Evolutionary conservation across 2,113 vertebrate genomes (phyloP).

Genomic region (Enhydra lutris): DNA sequence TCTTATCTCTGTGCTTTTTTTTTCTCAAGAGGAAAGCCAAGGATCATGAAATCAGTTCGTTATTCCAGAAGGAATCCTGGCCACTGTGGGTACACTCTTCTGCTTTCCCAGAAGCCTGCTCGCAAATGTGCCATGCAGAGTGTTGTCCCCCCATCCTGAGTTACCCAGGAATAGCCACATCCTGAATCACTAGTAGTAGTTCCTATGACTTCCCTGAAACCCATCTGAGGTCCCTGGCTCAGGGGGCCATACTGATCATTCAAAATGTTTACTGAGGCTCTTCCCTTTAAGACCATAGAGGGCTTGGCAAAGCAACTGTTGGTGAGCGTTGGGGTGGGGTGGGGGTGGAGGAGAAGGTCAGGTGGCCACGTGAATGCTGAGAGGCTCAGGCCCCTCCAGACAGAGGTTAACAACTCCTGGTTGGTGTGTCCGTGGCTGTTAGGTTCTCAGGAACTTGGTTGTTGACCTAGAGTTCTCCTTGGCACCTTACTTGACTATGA

Average conservation of each 20-base stretch:
- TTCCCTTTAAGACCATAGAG: neutral
- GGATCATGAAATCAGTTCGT: neutral
- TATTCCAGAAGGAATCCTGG: neutral
- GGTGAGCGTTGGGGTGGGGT: rapidly evolving
- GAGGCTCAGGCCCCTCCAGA: neutral
- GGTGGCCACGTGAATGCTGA: neutral
- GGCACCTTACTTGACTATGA: rapidly evolving
- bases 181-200: rapidly evolving
- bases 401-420: no score
- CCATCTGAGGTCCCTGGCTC: neutral
- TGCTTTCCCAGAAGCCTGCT: neutral
- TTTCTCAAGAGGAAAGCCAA: neutral
- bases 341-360: neutral
- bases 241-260: neutral
- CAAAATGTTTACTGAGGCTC: rapidly evolving
- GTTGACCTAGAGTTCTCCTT: neutral
- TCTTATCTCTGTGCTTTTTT: neutral
- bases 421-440: neutral
- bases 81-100: rapidly evolving
- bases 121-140: rapidly evolving
- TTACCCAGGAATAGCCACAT: neutral
- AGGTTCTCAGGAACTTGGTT: neutral
- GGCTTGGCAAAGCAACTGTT: no score
- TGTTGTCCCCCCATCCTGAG: rapidly evolving
- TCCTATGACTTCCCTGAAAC: no score